These are phyloP conservation scores for Mya arenaria DNA, from an alignment of 1,140 invertebrate species.

Conservation along the genomic window DNA sequence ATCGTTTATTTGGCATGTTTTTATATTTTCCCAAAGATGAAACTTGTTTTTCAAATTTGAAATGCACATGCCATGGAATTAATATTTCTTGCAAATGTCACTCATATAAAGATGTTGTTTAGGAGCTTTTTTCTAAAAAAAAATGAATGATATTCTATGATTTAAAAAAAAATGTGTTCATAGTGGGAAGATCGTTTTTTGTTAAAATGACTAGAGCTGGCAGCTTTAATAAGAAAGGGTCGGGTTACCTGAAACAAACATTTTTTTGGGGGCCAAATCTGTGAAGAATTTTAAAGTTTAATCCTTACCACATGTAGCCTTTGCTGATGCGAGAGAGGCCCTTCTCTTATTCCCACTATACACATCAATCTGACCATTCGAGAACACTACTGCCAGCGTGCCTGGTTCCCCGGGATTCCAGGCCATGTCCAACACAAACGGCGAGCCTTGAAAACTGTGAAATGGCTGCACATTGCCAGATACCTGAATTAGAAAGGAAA, in stretches of 20 bases:
- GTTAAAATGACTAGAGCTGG: background rate
- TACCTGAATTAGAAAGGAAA: conserved; percentile 12
- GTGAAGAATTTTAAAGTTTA: background rate
- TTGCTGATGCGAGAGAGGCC: conserved; percentile 75
- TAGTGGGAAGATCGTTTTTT: background rate
- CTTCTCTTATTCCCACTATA: conserved; percentile 58
- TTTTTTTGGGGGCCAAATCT: background rate
- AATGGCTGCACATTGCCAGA: conserved; percentile 65
- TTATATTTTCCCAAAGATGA: too few species aligned
- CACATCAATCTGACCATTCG: conserved; percentile 79
- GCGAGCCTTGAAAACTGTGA: conserved; percentile 66
- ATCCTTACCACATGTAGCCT: conserved; percentile 78
- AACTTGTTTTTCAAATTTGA: too few species aligned
- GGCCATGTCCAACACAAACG: conserved; percentile 73
- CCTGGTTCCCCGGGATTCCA: conserved; percentile 82
- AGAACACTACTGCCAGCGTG: conserved; percentile 78
- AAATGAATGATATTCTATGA: background rate
- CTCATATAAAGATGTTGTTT: too few species aligned
- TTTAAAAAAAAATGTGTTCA: background rate
- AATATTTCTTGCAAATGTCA: too few species aligned
- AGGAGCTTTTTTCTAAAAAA: background rate
- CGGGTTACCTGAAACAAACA: background rate
- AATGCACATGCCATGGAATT: too few species aligned
- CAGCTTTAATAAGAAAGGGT: background rate
- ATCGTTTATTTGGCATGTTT: too few species aligned